Base-by-base conservation (phyloP, 2,797 vertebrate genomes). In the Microtus agrestis region DNA sequence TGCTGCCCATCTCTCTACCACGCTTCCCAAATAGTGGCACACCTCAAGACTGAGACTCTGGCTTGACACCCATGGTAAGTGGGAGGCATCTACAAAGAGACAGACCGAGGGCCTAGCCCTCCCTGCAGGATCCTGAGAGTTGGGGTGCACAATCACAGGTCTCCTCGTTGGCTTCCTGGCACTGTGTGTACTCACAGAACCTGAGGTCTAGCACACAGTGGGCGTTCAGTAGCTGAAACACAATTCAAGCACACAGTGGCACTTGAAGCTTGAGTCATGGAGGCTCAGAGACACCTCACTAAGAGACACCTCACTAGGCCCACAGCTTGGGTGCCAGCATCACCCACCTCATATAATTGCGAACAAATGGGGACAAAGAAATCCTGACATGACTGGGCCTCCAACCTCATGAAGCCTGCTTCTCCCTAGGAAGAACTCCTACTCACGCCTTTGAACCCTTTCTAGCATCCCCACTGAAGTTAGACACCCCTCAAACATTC, bases 71-170 rank as follows among this genome's bases (percentile, higher is more conserved):
- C 40, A 13, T 0, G 27, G 51, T 17, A 0, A 13, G 63, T 46
- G 21, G 43, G 80, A 48, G 11, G 48, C 48, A 48, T 48, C 11
- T 48, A 48, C 48, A 48, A 48, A 48, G 48, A 6, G 51, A 6
- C 0, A 15, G 54, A 25, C 54, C 77, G 0, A 2, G 31, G 12
- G 6, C 25, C 14, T 0, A 0, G 15, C 6, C 15, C 13, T 43
- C 74, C 31, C 78, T 13, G 34, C 5, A 17, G 29, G 71, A 48
- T n/a, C 14, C 43, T 0, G 40, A 40, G 19, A 46, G 23, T 29
- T 10, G 37, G 1, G 43, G 5, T 6, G 0, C 0, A 25, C 23
- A 4, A 1, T 1, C 40, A 5, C 9, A 0, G 10, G 56, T 37
- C 29, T 85, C 31, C 91, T 27, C 1, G 17, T 11, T 13, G 0